Percentiles rank a stretch among this genome's conserved stretches.
These are phyloP conservation scores for Catostylus mosaicus DNA, from an alignment of 30 jellyfish, hydroid and myxozoan species.

Conservation along the genomic window DNA sequence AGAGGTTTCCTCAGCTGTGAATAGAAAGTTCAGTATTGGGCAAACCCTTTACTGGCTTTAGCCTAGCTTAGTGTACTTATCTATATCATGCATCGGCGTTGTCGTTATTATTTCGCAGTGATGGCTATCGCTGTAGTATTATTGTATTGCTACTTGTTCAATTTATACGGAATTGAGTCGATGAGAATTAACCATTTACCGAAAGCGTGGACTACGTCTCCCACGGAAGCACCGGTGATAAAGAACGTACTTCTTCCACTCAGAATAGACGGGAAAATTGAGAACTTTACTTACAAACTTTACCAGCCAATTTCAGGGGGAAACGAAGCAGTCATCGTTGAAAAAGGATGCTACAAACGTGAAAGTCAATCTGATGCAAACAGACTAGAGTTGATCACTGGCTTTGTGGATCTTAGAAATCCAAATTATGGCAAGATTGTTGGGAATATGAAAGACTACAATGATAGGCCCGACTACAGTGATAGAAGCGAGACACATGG, in stretches of 20 bases:
- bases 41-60: too few relatives aligned
- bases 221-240: too few relatives aligned
- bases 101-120: too few relatives aligned
- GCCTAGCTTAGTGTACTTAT: too few relatives aligned
- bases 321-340: neutral
- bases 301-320: neutral
- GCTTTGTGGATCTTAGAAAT: conserved; percentile 9
- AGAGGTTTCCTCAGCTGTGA: too few relatives aligned
- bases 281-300: neutral
- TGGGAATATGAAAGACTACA: neutral
- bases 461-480: neutral
- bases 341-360: neutral
- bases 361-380: neutral
- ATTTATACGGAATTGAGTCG: too few relatives aligned
- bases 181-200: too few relatives aligned
- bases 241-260: neutral
- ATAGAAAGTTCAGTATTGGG: too few relatives aligned
- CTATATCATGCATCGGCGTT: too few relatives aligned
- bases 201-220: too few relatives aligned
- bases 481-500: conserved; percentile 34
- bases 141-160: too few relatives aligned
- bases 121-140: too few relatives aligned
- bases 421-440: conserved; percentile 1
- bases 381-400: neutral
- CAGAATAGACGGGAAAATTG: neutral